A percentile compares a stretch with the other conserved stretches of the same genome.
These are phyloP conservation scores for Periparus ater DNA, from an alignment of 2,797 vertebrate genomes.

Conservation along the genomic window DNA sequence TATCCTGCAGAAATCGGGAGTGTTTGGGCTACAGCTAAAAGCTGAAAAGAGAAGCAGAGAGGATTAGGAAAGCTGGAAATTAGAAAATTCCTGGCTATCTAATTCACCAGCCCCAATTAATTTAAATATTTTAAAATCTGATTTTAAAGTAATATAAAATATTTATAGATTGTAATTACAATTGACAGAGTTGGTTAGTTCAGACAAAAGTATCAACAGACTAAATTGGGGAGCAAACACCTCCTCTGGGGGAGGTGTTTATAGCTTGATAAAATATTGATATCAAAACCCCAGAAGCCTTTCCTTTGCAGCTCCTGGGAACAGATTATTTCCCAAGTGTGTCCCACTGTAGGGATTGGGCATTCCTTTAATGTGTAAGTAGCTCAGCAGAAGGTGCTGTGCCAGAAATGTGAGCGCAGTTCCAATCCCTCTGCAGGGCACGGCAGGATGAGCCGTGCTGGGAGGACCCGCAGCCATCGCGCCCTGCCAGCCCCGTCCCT, in stretches of 20 bases:
- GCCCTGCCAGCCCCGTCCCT: neutral
- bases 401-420: neutral
- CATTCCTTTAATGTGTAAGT: neutral
- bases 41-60: conserved; percentile 15
- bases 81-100: neutral
- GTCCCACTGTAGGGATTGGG: neutral
- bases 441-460: neutral
- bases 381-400: conserved; percentile 25
- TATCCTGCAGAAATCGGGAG: neutral
- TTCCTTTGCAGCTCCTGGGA: conserved; percentile 11
- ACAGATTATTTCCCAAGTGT: conserved; percentile 27
- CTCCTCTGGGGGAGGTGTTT: neutral
- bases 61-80: neutral
- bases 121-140: conserved; percentile 54
- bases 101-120: conserved; percentile 25
- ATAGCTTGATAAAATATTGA: conserved; percentile 11
- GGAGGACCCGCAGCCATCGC: neutral
- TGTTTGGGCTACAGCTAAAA: neutral
- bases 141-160: conserved; percentile 55
- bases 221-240: neutral
- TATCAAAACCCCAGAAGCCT: conserved; percentile 16
- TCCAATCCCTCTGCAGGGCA: neutral
- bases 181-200: conserved; percentile 31
- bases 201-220: conserved; percentile 47
- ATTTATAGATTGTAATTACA: conserved; percentile 41